These are phyloP conservation scores for Pseudomugil gertrudae DNA, from an alignment of 2,797 vertebrate species.

Conservation along the genomic window DNA sequence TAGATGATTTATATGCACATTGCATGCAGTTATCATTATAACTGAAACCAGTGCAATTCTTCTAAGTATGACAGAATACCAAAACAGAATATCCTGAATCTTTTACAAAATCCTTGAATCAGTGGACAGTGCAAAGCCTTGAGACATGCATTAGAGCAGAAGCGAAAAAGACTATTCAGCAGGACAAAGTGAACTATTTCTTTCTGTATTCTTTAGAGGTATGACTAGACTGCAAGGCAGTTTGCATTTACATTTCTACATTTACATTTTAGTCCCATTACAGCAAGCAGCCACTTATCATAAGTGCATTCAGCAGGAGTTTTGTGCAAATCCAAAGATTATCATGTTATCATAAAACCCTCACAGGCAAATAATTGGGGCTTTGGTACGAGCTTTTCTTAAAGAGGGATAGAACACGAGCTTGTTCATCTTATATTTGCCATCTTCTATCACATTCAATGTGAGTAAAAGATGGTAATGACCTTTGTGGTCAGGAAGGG, in stretches of 20 bases:
- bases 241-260: slow-evolving; percentile 53
- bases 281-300: slow-evolving; percentile 43
- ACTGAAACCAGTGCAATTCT: slow-evolving; percentile 23
- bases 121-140: slow-evolving; percentile 30
- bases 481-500: background rate
- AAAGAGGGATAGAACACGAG: background rate
- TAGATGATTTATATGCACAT: slow-evolving; percentile 26
- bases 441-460: slow-evolving; percentile 11
- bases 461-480: slow-evolving; percentile 5
- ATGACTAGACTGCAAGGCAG: slow-evolving; percentile 30
- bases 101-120: slow-evolving; percentile 47
- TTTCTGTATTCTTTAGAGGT: slow-evolving; percentile 47
- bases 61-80: background rate
- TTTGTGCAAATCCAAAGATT: slow-evolving; percentile 29
- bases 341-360: slow-evolving; percentile 16
- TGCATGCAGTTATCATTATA: slow-evolving; percentile 46
- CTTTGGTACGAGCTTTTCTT: background rate
- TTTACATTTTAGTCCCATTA: slow-evolving; percentile 55
- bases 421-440: slow-evolving; percentile 15
- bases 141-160: slow-evolving; percentile 49
- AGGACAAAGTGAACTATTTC: slow-evolving; percentile 37
- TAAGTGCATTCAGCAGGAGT: slow-evolving; percentile 44
- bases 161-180: slow-evolving; percentile 25
- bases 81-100: slow-evolving; percentile 22
- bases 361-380: slow-evolving; percentile 29